Percentiles rank a stretch among this genome's conserved stretches.
Evolutionary conservation across 1,140 invertebrate genomes (phyloP).

Genomic region (Ladona fulva): DNA sequence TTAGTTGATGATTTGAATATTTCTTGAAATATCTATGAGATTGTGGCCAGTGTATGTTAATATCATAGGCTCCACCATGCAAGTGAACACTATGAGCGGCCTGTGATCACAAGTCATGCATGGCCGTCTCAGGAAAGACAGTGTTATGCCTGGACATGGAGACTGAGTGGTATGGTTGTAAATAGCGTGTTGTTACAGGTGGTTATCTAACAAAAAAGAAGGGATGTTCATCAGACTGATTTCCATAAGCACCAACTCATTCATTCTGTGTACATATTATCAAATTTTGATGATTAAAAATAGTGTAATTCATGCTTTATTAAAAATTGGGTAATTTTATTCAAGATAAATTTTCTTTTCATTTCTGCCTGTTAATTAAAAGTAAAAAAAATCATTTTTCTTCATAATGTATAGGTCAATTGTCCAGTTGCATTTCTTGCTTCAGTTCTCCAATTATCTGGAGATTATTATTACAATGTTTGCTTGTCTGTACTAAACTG

Average conservation of each 20-base stretch:
- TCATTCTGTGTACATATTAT: constrained; percentile 10
- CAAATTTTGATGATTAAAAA: constrained; percentile 9
- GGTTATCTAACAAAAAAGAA: neutral
- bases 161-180: neutral
- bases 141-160: neutral
- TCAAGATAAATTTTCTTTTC: neutral
- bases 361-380: neutral
- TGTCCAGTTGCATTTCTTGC: neutral
- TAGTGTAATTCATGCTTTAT: constrained; percentile 10
- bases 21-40: neutral
- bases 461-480: neutral
- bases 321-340: constrained; percentile 11
- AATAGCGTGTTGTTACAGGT: neutral
- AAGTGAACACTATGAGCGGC: neutral
- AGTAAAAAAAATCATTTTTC: no score
- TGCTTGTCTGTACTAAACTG: no score
- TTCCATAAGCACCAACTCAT: neutral
- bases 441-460: neutral
- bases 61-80: neutral
- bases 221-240: constrained; percentile 4
- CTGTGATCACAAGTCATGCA: neutral
- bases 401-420: no score
- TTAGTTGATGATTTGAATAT: neutral
- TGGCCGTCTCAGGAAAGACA: neutral
- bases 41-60: constrained; percentile 5